These are phyloP conservation scores for Drosophila guanche DNA, from an alignment of 1,140 invertebrate species.

Conservation along the genomic window DNA sequence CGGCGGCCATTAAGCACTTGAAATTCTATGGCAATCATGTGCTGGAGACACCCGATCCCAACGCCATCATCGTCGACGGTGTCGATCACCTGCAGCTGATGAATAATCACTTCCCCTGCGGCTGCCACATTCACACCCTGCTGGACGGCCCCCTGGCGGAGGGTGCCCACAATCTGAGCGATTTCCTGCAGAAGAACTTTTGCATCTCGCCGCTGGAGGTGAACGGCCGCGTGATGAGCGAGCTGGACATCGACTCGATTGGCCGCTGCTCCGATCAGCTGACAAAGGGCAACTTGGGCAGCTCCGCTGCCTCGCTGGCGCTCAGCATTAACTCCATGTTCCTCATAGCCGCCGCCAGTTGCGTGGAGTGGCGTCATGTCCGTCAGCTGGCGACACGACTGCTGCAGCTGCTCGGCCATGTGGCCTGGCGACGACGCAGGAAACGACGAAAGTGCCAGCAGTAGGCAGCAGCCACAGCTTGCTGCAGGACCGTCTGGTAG, in stretches of 20 bases:
- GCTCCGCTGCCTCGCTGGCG: constrained; percentile 79
- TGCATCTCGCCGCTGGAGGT: constrained; percentile 93
- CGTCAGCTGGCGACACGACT: constrained; percentile 42
- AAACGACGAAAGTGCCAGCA: constrained; percentile 51
- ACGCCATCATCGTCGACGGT: constrained; percentile 87
- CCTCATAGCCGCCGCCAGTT: constrained; percentile 73
- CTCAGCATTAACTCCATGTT: constrained; percentile 71
- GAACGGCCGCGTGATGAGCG: constrained; percentile 89
- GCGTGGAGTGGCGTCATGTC: constrained; percentile 63
- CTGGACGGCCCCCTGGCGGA: constrained; percentile 89
- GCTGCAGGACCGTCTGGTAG: too few species aligned
- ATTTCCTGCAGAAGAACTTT: constrained; percentile 90
- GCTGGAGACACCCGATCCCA: constrained; percentile 88
- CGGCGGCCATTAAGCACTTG: constrained; percentile 88
- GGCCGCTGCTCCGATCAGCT: constrained; percentile 88
- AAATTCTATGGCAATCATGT: constrained; percentile 92
- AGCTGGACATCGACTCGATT: constrained; percentile 88
- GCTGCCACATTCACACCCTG: constrained; percentile 90
- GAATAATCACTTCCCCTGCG: constrained; percentile 92
- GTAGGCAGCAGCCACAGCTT: too few species aligned
- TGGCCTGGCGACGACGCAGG: constrained; percentile 58
- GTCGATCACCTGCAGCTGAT: constrained; percentile 88
- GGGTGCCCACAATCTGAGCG: constrained; percentile 85
- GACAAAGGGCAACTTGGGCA: constrained; percentile 87
- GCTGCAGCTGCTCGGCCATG: constrained; percentile 45